phyloP scores from a whole-genome alignment of 2,888 invertebrate genomes.

The Dichetophora obliterata region DNA sequence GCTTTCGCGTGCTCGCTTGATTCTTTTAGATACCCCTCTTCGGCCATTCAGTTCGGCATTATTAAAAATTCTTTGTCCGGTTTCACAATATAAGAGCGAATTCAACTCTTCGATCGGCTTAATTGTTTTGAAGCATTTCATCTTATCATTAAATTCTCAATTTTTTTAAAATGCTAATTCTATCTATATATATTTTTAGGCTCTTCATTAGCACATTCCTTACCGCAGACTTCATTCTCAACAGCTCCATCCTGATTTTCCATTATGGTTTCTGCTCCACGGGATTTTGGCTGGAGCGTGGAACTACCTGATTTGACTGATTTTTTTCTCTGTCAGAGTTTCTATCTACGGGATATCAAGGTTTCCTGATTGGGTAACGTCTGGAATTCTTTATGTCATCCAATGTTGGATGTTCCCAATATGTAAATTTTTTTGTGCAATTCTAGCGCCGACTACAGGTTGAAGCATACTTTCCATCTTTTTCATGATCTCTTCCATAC shows the following conservation, averaged over 20 bases:
- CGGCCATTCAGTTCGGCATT: not conserved
- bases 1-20: not conserved
- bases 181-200: not conserved
- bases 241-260: not conserved
- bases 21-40: not conserved
- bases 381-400: no score
- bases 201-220: not conserved
- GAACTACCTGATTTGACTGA: no score
- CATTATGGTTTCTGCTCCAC: not conserved
- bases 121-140: not conserved
- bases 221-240: not conserved
- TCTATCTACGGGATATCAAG: no score
- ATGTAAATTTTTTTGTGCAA: no score
- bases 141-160: not conserved
- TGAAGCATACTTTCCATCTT: no score
- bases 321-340: no score
- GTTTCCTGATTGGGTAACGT: no score
- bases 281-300: not conserved
- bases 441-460: no score
- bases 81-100: not conserved
- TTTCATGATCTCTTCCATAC: no score
- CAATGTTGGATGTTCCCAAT: no score
- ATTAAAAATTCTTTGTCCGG: not conserved
- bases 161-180: not conserved
- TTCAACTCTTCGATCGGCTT: not conserved